These are phyloP conservation scores for Sebastiscus tertius DNA, from an alignment of 2,797 vertebrate genomes.

Conservation along the genomic window DNA sequence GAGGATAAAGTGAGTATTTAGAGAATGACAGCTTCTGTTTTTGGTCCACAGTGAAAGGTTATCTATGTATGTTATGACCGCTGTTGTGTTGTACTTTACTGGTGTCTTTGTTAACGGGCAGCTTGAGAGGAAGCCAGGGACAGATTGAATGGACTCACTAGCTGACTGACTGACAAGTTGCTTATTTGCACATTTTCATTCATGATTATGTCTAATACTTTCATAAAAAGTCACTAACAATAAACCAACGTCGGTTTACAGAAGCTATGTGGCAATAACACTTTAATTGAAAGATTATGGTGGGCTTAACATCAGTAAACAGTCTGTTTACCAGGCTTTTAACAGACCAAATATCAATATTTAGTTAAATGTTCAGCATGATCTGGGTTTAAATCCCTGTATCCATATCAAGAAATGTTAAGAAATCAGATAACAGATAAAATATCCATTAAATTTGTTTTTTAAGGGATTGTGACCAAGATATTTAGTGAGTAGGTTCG, in stretches of 20 bases:
- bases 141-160: conserved; percentile 73
- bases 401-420: fast-evolving
- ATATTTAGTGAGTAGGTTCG: too few relatives aligned
- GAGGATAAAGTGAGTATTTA: conserved; percentile 80
- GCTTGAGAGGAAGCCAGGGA: conserved; percentile 23
- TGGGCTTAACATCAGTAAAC: not conserved
- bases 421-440: too few relatives aligned
- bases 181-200: not conserved
- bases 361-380: not conserved
- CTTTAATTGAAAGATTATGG: not conserved
- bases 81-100: not conserved
- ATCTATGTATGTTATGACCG: not conserved
- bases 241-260: not conserved
- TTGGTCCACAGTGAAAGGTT: not conserved
- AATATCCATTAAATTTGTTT: too few relatives aligned
- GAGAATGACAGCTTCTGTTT: conserved; percentile 50
- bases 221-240: not conserved
- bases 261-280: not conserved
- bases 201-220: not conserved
- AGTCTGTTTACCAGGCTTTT: not conserved
- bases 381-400: not conserved
- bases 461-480: too few relatives aligned
- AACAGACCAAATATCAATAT: not conserved
- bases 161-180: conserved; percentile 25
- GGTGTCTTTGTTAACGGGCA: conserved; percentile 58